A percentile compares a stretch with the other conserved stretches of the same genome.
phyloP scores from a whole-genome alignment of 2,888 invertebrate genomes.

The Globia sparganii region DNA sequence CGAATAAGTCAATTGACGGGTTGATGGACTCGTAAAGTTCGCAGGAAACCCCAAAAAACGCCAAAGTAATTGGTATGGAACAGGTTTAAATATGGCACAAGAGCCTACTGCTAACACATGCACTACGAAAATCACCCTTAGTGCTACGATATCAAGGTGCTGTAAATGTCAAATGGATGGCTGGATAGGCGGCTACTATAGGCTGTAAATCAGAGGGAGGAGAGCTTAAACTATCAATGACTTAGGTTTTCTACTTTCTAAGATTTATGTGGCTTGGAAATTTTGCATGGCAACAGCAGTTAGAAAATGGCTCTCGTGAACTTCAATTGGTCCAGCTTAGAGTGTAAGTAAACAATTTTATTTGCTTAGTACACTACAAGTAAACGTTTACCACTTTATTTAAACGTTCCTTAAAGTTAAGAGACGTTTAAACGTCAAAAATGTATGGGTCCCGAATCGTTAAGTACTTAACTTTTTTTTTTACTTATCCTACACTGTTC shows the following conservation, averaged over 20 bases:
- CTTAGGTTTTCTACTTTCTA: background rate
- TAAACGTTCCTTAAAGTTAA: too few species aligned
- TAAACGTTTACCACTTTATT: background rate
- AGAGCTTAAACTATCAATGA: background rate
- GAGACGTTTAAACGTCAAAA: too few species aligned
- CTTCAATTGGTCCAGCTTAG: background rate
- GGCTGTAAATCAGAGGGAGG: conserved; percentile 11
- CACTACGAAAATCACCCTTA: background rate
- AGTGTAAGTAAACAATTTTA: background rate
- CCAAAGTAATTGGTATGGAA: conserved; percentile 45
- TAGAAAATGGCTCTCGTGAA: background rate
- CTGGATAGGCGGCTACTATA: background rate
- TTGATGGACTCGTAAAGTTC: conserved; percentile 57
- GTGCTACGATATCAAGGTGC: background rate
- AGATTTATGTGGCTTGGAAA: background rate
- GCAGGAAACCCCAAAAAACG: conserved; percentile 58
- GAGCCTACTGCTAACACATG: conserved; percentile 11
- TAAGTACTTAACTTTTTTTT: too few species aligned
- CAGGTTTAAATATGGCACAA: conserved; percentile 42
- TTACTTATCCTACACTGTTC: too few species aligned
- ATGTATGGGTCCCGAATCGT: too few species aligned
- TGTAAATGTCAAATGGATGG: conserved; percentile 1
- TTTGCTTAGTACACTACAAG: too few species aligned
- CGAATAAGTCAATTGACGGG: conserved; percentile 52
- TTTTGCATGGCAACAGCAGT: conserved; percentile 14